Percentiles rank a stretch among this genome's conserved stretches.
Evolutionary conservation across 2,888 invertebrate genomes (phyloP).

Genomic region (Xylophagus ater): DNA sequence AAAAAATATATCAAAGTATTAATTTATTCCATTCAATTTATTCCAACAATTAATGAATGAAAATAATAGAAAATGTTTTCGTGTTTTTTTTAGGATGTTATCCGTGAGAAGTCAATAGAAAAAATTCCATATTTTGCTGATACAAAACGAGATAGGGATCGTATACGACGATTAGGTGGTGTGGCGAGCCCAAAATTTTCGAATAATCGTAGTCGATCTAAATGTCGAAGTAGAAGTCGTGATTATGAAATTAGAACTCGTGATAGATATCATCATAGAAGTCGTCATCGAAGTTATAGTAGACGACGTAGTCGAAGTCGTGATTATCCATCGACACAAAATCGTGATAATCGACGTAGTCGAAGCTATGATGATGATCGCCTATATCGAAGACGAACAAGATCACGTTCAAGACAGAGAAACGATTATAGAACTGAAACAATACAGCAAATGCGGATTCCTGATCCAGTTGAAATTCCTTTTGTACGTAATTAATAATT

Average conservation of each 20-base stretch:
- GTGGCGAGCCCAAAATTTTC: no score
- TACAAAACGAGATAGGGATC: constrained; percentile 21
- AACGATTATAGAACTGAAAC: neutral
- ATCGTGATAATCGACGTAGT: no score
- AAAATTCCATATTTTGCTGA: constrained; percentile 22
- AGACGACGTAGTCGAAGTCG: neutral
- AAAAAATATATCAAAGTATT: no score
- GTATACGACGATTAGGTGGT: constrained; percentile 15
- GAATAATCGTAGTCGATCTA: neutral
- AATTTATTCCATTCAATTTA: no score
- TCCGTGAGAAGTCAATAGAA: no score
- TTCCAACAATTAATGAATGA: no score
- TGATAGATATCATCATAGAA: constrained; percentile 13
- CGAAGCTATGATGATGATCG: constrained; percentile 3
- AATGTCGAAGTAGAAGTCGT: constrained; percentile 10
- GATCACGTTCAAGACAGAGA: constrained; percentile 1
- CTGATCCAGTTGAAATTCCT: neutral
- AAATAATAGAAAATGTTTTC: no score
- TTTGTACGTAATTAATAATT: constrained; percentile 1
- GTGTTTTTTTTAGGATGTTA: no score
- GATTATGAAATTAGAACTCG: constrained; percentile 3
- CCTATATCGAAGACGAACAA: constrained; percentile 1
- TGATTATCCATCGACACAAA: constrained; percentile 6
- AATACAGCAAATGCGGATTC: neutral
- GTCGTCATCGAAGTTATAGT: neutral